phyloP scores from a whole-genome alignment of 2,888 invertebrate species.

The Rhogogaster chlorosoma region DNA sequence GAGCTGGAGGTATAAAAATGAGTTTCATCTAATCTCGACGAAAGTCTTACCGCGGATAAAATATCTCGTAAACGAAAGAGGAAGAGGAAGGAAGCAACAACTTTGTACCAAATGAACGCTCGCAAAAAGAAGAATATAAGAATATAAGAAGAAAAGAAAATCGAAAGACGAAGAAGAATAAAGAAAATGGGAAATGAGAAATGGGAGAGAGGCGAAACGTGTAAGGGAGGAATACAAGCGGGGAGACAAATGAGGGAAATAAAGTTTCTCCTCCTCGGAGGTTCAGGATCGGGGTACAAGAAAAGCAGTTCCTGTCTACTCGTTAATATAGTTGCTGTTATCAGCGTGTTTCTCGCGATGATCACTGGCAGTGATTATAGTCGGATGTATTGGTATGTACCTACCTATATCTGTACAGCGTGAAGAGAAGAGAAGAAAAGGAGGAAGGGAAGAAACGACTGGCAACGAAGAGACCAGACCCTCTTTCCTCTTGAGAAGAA shows the following conservation, averaged over 20 bases:
- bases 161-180: neutral
- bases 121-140: neutral
- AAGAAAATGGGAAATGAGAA: neutral
- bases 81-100: slow-evolving; percentile 21
- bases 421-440: neutral
- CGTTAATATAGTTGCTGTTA: slow-evolving; percentile 49
- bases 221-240: neutral
- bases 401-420: slow-evolving; percentile 8
- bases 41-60: neutral
- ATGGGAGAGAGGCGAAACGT: neutral
- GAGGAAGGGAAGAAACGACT: neutral
- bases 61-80: neutral
- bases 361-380: slow-evolving; percentile 42
- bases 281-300: slow-evolving; percentile 14
- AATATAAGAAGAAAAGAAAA: neutral
- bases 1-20: neutral
- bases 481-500: neutral
- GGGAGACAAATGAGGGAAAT: slow-evolving; percentile 45
- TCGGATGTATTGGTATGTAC: neutral
- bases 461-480: slow-evolving; percentile 26
- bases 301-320: slow-evolving; percentile 44
- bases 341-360: slow-evolving; percentile 44
- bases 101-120: slow-evolving; percentile 14
- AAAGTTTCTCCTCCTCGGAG: slow-evolving; percentile 20
- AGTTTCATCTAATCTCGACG: neutral